phyloP scores from a whole-genome alignment of 2,888 invertebrate species.

The Phengaris alcon region DNA sequence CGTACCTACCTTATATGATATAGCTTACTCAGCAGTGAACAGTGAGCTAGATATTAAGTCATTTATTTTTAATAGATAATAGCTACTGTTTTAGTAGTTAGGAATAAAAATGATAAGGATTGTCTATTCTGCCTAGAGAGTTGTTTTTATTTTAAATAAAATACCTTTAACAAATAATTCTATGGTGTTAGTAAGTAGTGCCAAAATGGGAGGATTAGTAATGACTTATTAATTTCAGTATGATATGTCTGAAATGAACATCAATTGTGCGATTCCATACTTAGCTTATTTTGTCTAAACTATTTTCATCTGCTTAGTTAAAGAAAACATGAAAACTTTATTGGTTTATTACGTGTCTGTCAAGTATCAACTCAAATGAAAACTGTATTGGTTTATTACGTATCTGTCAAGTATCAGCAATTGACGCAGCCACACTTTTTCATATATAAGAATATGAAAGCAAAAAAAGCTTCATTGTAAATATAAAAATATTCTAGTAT shows the following conservation, averaged over 20 bases:
- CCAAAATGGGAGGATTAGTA: not conserved
- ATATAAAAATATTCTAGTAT: not conserved
- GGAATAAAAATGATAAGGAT: not conserved
- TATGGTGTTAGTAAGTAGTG: not conserved
- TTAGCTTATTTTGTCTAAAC: constrained; percentile 7
- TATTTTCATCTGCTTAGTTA: not conserved
- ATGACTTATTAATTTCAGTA: not conserved
- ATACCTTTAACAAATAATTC: too few relatives aligned
- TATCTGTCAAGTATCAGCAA: not conserved
- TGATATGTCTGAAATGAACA: constrained; percentile 20
- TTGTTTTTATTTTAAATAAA: too few relatives aligned
- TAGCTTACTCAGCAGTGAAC: too few relatives aligned
- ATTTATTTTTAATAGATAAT: too few relatives aligned
- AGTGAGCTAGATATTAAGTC: too few relatives aligned
- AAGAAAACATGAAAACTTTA: not conserved
- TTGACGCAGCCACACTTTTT: too few relatives aligned
- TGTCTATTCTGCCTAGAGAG: not conserved
- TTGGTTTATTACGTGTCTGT: not conserved
- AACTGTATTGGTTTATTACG: not conserved
- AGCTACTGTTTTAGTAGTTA: not conserved
- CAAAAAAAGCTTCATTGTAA: not conserved
- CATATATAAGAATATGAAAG: not conserved
- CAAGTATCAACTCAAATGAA: not conserved
- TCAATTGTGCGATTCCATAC: constrained; percentile 17
- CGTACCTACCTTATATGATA: too few relatives aligned